phyloP scores from a whole-genome alignment of 2,888 invertebrate genomes.

The Morpho helenor region DNA sequence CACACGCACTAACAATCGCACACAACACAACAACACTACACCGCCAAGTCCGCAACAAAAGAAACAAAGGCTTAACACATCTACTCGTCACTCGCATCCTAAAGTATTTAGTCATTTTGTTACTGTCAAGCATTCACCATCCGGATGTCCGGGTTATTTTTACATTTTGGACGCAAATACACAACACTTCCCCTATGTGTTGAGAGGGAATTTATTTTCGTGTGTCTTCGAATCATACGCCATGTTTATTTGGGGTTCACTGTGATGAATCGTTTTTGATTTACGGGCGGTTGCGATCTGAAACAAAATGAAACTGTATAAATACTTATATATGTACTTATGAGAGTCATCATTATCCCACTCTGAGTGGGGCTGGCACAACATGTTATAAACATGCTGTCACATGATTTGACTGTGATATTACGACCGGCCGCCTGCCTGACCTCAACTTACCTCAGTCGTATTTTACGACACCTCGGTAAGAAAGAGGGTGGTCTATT shows the following conservation, averaged over 20 bases:
- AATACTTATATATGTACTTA: no score
- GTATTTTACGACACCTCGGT: no score
- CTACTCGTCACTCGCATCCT: conserved; percentile 52
- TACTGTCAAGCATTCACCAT: conserved; percentile 12
- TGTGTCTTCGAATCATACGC: conserved; percentile 44
- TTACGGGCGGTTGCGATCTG: conserved; percentile 40
- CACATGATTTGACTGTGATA: no score
- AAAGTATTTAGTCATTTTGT: conserved; percentile 24
- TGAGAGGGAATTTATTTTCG: conserved; percentile 40
- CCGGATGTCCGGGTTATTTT: conserved; percentile 35
- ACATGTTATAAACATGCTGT: no score
- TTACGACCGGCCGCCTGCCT: no score
- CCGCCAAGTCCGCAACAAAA: conserved; percentile 61
- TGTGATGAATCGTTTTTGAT: conserved; percentile 36
- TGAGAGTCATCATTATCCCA: no score
- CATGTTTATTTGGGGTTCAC: conserved; percentile 52
- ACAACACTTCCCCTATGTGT: conserved; percentile 46
- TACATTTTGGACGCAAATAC: conserved; percentile 56
- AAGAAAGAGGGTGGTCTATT: no score
- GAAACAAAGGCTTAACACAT: conserved; percentile 58
- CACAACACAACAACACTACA: conserved; percentile 43
- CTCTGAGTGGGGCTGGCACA: no score
- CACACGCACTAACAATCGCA: conserved; percentile 49
- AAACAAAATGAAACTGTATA: conserved; percentile 42
- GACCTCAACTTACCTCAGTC: no score